Base-by-base conservation (phyloP, 2,888 invertebrate genomes). In the Ephialtes manifestator region DNA sequence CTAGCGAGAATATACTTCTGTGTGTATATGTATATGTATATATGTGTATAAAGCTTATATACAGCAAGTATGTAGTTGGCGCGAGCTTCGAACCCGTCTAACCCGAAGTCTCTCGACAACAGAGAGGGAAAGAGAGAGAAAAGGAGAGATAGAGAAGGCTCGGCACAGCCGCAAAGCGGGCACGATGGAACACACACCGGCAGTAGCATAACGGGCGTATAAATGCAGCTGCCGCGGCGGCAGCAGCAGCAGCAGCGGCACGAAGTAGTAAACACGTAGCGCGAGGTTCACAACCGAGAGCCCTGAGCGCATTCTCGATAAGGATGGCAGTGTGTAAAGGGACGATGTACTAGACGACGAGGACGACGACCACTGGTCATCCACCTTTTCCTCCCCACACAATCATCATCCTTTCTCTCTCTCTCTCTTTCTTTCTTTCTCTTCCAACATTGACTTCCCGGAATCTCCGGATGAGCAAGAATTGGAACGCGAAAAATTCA, bases 151-250 rank as follows among this genome's bases (percentile, higher is more conserved):
- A 24, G 24, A 24, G 24, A 24, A 63, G 63, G 18, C 13, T 15
- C 18, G 28, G 68, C 48, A 72, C 68, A 80, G 84, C 65, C 71
- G 70, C 75, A 72, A 71, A 76, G 63, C 55, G 76, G 46, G 71
- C 28, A 63, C 55, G 76, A 68, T 71, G 74, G 74, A 43, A 39
- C 68, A 74, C 63, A 82, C 77, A 67, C 35, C 58, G 71, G 75
- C 65, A 58, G 63, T 43, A 48, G 68, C 76, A 71, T 84, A 84
- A 81, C 81, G 84, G 84, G 86, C 72, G 77, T 81, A 81, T 67
- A 75, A 84, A 83, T 84, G 86, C 86, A 86, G 84, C 86, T 86
- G 86, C 86, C 78, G 53, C 74, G 63, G 46, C 78, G 31, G 63
- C 51, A 67, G 28, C 55, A 70, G 51, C 68, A 51, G 58, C 74